phyloP scores from a whole-genome alignment of 2,797 vertebrate species.

The Cynodonichthys magdalenae region DNA sequence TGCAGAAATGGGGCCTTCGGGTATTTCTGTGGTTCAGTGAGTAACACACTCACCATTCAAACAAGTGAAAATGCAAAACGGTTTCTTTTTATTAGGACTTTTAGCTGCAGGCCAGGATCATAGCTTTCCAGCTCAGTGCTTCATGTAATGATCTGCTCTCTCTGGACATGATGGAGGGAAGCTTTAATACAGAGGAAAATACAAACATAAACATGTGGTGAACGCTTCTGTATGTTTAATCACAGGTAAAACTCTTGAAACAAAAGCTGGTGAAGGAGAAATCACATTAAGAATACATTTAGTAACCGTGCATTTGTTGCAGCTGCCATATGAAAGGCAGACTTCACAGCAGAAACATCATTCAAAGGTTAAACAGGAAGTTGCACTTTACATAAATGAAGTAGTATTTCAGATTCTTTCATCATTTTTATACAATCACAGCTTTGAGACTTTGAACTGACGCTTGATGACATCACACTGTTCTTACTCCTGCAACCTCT shows the following conservation, averaged over 20 bases:
- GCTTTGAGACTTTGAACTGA: no score
- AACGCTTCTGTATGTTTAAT: conserved; percentile 41
- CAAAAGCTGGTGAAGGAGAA: conserved; percentile 9
- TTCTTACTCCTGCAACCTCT: no score
- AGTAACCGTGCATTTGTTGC: conserved; percentile 31
- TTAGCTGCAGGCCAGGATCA: conserved; percentile 64
- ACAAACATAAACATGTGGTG: conserved; percentile 30
- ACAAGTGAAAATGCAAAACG: conserved; percentile 52
- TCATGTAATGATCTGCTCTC: conserved; percentile 54
- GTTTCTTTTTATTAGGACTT: conserved; percentile 42
- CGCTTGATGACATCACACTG: no score
- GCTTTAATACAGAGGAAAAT: conserved; percentile 46
- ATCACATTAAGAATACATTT: conserved; percentile 33
- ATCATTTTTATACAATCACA: no score
- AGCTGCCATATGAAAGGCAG: conserved; percentile 8
- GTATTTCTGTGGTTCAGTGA: conserved; percentile 19
- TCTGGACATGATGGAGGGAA: conserved; percentile 42
- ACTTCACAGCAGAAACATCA: no score
- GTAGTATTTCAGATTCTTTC: no score
- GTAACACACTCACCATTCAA: conserved; percentile 29
- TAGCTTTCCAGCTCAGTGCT: conserved; percentile 57
- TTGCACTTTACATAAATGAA: no score
- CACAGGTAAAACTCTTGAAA: conserved; percentile 32
- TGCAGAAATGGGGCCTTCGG: conserved; percentile 23
- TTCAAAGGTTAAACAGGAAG: no score